phyloP scores from a whole-genome alignment of 2,113 vertebrate genomes.

The Tyto alba region DNA sequence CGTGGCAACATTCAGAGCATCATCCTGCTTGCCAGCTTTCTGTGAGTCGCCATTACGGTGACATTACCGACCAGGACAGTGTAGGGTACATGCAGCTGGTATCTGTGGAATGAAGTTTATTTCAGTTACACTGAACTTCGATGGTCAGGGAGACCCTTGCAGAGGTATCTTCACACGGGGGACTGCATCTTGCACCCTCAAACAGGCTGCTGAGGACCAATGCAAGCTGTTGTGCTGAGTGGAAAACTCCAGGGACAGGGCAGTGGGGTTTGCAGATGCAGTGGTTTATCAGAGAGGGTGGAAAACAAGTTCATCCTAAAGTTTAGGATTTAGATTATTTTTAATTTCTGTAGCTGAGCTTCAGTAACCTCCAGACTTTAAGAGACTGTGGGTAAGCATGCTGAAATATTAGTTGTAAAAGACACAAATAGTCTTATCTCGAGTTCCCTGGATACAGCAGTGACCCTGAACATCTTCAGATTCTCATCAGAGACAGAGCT shows the following conservation, averaged over 20 bases:
- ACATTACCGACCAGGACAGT: neutral
- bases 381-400: neutral
- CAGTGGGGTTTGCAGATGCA: neutral
- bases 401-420: neutral
- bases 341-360: neutral
- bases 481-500: neutral
- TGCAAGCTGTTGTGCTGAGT: neutral
- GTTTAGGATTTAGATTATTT: neutral
- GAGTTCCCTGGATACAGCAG: neutral
- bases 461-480: neutral
- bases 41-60: neutral
- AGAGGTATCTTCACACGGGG: neutral
- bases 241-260: neutral
- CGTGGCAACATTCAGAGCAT: neutral
- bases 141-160: neutral
- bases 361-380: neutral
- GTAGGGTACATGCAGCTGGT: rapidly evolving
- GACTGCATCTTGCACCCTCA: neutral
- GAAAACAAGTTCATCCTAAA: neutral
- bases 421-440: neutral
- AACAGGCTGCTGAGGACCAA: neutral
- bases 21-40: neutral
- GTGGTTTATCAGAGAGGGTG: neutral
- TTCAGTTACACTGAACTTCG: neutral
- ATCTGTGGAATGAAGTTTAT: neutral